Base-by-base conservation (phyloP, 1,140 invertebrate genomes). In the Magallana gigas region DNA sequence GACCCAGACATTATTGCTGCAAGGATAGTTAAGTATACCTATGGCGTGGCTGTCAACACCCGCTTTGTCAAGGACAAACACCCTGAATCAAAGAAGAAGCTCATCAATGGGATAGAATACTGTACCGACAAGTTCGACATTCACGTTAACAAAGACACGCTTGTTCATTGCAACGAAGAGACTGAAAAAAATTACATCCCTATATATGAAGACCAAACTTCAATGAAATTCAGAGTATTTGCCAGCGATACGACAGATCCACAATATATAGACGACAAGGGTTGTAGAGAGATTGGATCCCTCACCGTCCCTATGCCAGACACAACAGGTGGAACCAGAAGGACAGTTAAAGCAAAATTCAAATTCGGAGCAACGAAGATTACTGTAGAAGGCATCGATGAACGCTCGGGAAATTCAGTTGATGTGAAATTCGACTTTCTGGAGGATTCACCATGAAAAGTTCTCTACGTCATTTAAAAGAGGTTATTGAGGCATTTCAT, bases 361-460 rank as follows among this genome's bases (percentile, higher is more conserved):
- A 91, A 86, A 59, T 89, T 91, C 85, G 90, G 90, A 11, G 86
- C 83, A 59, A 91, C 90, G 2, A 89, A 91, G 83, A 57, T 91
- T 0, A 85, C 71, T 8, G 89, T 91, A 4, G 76, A 90, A 83
- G 90, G 89, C n/a, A 84, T 86, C 7, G 88, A 87, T n/a, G 57
- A 90, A 29, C 56, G 60, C 9, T 87, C 85, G 1, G 57, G 62
- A 8, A 84, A 88, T 57, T 88, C 71, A 71, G 85, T 84, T 16
- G 64, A 62, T 11, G 81, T 62, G 71, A 88, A 76, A 80, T 89
- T 91, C 80, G 87, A 91, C 85, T 90, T 89, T 29, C 18, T 76
- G 9, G 68, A 48, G 36, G 36, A 48, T 48, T 48, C 2, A 48
- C 3, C 36, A 3, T 48, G 36, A 48, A 48, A 48, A 48, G 36